These are phyloP conservation scores for Helleia helle DNA, from an alignment of 2,888 invertebrate species.

Conservation along the genomic window DNA sequence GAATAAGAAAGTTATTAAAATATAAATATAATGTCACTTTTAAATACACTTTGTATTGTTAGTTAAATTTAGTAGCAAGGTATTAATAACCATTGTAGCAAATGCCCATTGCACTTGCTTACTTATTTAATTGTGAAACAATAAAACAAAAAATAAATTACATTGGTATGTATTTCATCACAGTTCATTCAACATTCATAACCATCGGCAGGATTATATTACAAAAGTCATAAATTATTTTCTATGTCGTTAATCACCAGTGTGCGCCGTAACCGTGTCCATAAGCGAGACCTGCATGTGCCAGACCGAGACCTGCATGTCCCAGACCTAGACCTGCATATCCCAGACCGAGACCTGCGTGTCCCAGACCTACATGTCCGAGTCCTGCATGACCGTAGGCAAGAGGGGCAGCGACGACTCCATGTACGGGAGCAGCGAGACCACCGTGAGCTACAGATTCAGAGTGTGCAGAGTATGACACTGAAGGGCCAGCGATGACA, in stretches of 20 bases:
- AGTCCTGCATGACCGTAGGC: conserved; percentile 27
- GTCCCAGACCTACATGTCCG: conserved; percentile 29
- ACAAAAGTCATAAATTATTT: conserved; percentile 26
- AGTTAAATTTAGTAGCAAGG: too few relatives aligned
- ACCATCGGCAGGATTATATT: conserved; percentile 25
- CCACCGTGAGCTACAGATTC: conserved; percentile 32
- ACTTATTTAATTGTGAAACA: too few relatives aligned
- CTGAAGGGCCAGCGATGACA: conserved; percentile 23
- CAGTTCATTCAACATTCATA: conserved; percentile 27
- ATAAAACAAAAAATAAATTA: conserved; percentile 7
- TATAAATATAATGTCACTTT: too few relatives aligned
- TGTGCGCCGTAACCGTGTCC: conserved; percentile 21
- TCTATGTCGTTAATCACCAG: conserved; percentile 17
- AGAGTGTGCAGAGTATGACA: conserved; percentile 24
- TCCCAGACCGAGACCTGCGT: conserved; percentile 25
- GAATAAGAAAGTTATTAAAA: too few relatives aligned
- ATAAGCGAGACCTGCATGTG: conserved; percentile 29
- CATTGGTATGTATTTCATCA: conserved; percentile 23
- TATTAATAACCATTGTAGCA: too few relatives aligned
- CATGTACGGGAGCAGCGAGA: conserved; percentile 26
- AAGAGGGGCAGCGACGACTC: conserved; percentile 21
- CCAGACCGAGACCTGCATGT: conserved; percentile 28
- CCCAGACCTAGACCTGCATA: conserved; percentile 28
- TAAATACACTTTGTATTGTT: too few relatives aligned
- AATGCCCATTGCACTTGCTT: too few relatives aligned